Base-by-base conservation (phyloP, 1,140 invertebrate species). In the Papilio glaucus region DNA sequence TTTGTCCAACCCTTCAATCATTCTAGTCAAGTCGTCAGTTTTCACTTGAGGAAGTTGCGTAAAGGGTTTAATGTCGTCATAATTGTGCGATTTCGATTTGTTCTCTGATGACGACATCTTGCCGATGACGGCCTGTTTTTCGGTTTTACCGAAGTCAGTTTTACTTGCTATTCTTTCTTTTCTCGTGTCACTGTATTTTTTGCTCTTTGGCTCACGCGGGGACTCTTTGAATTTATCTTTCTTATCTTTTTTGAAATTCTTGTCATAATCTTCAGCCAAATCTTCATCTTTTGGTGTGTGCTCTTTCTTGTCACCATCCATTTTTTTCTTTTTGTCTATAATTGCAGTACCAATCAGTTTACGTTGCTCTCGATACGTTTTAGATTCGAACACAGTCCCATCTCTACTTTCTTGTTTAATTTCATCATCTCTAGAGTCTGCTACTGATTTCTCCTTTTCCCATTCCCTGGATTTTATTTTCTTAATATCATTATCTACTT, bases 41-140 rank as follows among this genome's bases (percentile, higher is more conserved):
- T 93, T 94, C 5, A 92, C 90, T 80, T 93, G 90, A 6, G 92
- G 92, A 38, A 93, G 77, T 80, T 93, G 91, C 33, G 92, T 94
- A 38, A 93, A 93, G 9, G 93, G 93, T 83, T 93, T 94, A 49
- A 93, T 93, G 71, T 93, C 91, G 75, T 92, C 91, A 81, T 92
- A 83, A 74, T 91, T 89, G 12, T 86, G 67, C n/a, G 79, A 72
- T 78, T 87, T 91, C 0, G 76, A 62, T 83, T 91, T 90, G 33
- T 73, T 74, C n/a, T 91, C 87, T 63, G 85, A 81, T 49, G 78
- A 82, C 69, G 89, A 84, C 13, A 88, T 85, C 87, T 89, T 91
- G 78, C 76, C 89, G n/a, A 91, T 87, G 24, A 77, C 84, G 15
- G 85, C 80, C 62, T 85, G 85, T 73, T 90, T 90, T 9, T 91